Conservation (phyloP, 1,140 invertebrate species). For the Anoplolepis gracilipes region DNA sequence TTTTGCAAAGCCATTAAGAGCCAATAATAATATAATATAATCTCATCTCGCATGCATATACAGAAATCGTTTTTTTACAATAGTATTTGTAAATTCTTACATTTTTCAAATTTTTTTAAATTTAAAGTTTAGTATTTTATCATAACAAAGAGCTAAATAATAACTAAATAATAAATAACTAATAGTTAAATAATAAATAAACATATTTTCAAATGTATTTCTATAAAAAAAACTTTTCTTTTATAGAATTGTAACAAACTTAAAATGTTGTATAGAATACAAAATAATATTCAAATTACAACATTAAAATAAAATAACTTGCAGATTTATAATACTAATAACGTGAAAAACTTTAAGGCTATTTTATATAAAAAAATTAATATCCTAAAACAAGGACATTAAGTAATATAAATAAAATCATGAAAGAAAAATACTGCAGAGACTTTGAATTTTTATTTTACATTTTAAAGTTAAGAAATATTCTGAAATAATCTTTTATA, state of each 20-base stretch:
- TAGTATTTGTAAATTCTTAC: not conserved
- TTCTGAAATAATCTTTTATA: not conserved
- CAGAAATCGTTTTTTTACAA: not conserved
- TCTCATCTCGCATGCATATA: not conserved
- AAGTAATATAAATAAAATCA: not conserved
- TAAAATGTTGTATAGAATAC: not conserved
- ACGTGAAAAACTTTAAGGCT: no score
- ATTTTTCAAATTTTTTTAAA: not conserved
- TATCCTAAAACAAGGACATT: not conserved
- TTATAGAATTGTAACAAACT: not conserved
- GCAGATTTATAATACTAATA: not conserved
- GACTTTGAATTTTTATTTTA: not conserved
- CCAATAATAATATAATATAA: not conserved
- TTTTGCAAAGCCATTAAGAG: no score
- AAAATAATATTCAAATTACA: not conserved
- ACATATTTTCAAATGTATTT: not conserved
- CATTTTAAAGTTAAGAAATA: not conserved
- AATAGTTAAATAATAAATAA: conserved; percentile 14
- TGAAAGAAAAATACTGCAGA: not conserved
- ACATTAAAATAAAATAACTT: not conserved
- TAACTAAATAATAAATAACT: conserved; percentile 13
- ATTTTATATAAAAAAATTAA: not conserved
- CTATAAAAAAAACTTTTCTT: not conserved
- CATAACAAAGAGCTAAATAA: conserved; percentile 3
- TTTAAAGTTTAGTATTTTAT: not conserved